Conservation (phyloP, 2,888 invertebrate species). For the Drosophila mercatorum region DNA sequence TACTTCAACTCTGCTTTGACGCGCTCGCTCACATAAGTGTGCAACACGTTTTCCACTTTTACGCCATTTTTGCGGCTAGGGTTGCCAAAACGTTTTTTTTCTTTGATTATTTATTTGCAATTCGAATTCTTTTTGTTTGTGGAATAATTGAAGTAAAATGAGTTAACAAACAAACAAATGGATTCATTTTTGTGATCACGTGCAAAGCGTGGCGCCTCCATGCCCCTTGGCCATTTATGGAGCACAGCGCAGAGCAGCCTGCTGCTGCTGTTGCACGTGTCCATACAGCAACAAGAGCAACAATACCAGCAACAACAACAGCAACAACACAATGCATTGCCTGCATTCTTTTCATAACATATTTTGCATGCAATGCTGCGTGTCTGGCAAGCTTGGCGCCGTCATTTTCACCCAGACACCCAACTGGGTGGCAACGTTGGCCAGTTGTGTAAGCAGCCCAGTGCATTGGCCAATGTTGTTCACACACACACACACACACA, state of each 20-base stretch:
- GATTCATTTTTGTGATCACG: slow-evolving; percentile 70
- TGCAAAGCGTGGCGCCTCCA: slow-evolving; percentile 40
- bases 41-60: slow-evolving; percentile 51
- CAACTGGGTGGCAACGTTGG: slow-evolving; percentile 33
- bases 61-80: slow-evolving; percentile 12
- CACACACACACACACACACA: slow-evolving; percentile 1
- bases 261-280: slow-evolving; percentile 57
- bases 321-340: slow-evolving; percentile 46
- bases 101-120: slow-evolving; percentile 21
- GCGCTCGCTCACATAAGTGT: slow-evolving; percentile 53
- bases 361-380: slow-evolving; percentile 75
- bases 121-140: slow-evolving; percentile 63
- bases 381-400: slow-evolving; percentile 76
- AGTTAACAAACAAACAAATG: slow-evolving; percentile 75
- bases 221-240: slow-evolving; percentile 62
- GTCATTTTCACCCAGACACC: slow-evolving; percentile 63
- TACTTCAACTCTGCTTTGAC: slow-evolving; percentile 35
- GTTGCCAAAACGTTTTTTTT: slow-evolving; percentile 21
- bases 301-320: slow-evolving; percentile 31
- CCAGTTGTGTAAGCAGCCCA: slow-evolving; percentile 44
- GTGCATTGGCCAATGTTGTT: slow-evolving; percentile 34
- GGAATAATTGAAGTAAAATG: slow-evolving; percentile 78
- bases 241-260: not conserved
- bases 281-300: slow-evolving; percentile 26
- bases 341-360: slow-evolving; percentile 73